These are phyloP conservation scores for Pristionchus maxplancki DNA, from an alignment of 2,888 invertebrate species.

Conservation along the genomic window DNA sequence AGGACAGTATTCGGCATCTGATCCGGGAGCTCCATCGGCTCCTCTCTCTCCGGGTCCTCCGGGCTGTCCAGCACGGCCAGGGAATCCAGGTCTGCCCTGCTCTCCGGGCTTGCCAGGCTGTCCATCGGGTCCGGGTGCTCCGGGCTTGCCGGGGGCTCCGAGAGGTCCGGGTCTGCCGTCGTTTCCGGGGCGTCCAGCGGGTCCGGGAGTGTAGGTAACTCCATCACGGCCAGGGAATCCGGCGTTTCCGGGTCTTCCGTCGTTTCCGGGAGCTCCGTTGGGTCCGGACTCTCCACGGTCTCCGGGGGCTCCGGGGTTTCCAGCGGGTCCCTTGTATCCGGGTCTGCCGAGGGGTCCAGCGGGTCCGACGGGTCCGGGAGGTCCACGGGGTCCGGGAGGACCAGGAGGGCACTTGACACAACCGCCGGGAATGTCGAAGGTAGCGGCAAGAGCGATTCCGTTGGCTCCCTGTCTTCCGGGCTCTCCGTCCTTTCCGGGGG, in stretches of 20 bases:
- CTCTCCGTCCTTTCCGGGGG: conserved; percentile 64
- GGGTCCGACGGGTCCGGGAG: conserved; percentile 63
- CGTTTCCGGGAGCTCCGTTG: conserved; percentile 45
- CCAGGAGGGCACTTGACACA: conserved; percentile 67
- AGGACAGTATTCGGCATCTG: conserved; percentile 64
- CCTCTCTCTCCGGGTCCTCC: conserved; percentile 56
- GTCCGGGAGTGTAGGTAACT: conserved; percentile 51
- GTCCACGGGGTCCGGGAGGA: conserved; percentile 65
- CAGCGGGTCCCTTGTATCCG: conserved; percentile 61
- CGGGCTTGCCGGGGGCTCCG: conserved; percentile 51
- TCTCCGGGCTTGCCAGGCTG: conserved; percentile 61
- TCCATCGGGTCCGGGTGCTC: conserved; percentile 61
- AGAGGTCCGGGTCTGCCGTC: conserved; percentile 52
- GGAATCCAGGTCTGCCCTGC: conserved; percentile 58
- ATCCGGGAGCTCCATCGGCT: conserved; percentile 61
- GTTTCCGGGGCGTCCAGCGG: conserved; percentile 49
- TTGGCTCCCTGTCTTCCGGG: conserved; percentile 66
- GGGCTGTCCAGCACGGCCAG: conserved; percentile 54
- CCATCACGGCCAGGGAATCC: conserved; percentile 61
- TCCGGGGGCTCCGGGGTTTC: conserved; percentile 51
- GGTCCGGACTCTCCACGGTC: conserved; percentile 45
- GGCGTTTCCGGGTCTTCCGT: conserved; percentile 50
- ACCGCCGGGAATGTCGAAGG: conserved; percentile 70
- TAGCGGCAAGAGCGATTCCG: conserved; percentile 66
- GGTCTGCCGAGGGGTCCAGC: conserved; percentile 65